Conservation (phyloP, 2,113 vertebrate genomes). For the Ptychochromis oligacanthus region DNA sequence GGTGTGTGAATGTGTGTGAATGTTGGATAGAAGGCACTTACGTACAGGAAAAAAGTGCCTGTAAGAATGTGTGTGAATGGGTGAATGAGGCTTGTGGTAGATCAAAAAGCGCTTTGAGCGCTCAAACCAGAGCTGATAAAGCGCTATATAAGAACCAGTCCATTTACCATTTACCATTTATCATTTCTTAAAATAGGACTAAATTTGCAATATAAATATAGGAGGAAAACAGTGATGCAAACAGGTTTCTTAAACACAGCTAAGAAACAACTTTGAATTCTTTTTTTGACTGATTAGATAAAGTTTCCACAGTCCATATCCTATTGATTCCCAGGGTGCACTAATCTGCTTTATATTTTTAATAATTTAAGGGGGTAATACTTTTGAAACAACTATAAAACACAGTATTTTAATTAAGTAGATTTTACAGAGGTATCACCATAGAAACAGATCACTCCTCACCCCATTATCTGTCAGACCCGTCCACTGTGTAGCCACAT, state of each 20-base stretch:
- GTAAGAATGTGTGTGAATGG: too few species aligned
- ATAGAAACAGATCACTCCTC: neutral
- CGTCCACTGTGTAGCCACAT: constrained; percentile 63
- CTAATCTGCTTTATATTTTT: neutral
- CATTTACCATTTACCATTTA: too few species aligned
- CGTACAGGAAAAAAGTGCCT: too few species aligned
- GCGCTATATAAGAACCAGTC: too few species aligned
- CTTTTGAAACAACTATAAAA: neutral
- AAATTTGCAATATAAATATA: neutral
- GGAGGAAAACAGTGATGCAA: neutral
- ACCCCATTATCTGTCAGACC: constrained; percentile 63
- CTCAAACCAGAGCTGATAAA: too few species aligned
- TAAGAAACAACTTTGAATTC: neutral
- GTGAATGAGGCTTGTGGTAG: too few species aligned
- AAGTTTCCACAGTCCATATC: neutral
- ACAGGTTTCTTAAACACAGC: neutral
- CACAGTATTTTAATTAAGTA: neutral
- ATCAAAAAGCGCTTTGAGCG: too few species aligned
- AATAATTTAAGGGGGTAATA: neutral
- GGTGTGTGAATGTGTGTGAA: too few species aligned
- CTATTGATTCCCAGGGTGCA: neutral
- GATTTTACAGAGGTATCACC: neutral
- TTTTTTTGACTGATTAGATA: neutral
- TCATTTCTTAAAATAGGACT: neutral
- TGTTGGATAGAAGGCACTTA: too few species aligned